Evolutionary conservation across 2,888 invertebrate genomes (phyloP).

Genomic region (Ochropacha duplaris): DNA sequence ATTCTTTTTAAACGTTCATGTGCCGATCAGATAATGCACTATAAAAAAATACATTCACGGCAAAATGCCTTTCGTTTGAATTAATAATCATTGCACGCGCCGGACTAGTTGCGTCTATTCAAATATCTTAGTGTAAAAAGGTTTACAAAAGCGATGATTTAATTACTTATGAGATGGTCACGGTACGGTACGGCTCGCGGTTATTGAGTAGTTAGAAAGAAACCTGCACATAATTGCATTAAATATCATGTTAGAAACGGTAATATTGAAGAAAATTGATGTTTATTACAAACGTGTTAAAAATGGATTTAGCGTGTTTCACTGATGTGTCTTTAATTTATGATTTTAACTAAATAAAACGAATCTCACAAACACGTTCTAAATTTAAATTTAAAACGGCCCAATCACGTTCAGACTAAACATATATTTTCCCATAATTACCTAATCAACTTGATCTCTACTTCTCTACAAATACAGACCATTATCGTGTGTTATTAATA

Average conservation of each 20-base stretch:
- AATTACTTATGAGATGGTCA: slow-evolving; percentile 48
- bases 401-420: neutral
- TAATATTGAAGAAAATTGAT: neutral
- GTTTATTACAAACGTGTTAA: neutral
- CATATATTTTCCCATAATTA: neutral
- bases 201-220: slow-evolving; percentile 8
- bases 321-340: no score
- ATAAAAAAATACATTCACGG: slow-evolving; percentile 5
- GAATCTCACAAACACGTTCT: no score
- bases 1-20: neutral
- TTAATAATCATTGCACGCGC: slow-evolving; percentile 12
- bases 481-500: neutral
- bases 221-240: neutral
- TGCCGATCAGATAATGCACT: neutral
- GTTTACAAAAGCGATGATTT: slow-evolving; percentile 60
- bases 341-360: no score
- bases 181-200: slow-evolving; percentile 19
- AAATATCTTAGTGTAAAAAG: slow-evolving; percentile 44
- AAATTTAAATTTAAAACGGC: neutral
- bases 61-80: neutral
- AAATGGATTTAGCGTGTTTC: neutral
- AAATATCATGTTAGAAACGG: no score
- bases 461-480: neutral
- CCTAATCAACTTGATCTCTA: neutral
- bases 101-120: slow-evolving; percentile 35